Percentiles rank a stretch among this genome's conserved stretches.
These are phyloP conservation scores for Unio pictorum DNA, from an alignment of 2,888 invertebrate species.

Conservation along the genomic window DNA sequence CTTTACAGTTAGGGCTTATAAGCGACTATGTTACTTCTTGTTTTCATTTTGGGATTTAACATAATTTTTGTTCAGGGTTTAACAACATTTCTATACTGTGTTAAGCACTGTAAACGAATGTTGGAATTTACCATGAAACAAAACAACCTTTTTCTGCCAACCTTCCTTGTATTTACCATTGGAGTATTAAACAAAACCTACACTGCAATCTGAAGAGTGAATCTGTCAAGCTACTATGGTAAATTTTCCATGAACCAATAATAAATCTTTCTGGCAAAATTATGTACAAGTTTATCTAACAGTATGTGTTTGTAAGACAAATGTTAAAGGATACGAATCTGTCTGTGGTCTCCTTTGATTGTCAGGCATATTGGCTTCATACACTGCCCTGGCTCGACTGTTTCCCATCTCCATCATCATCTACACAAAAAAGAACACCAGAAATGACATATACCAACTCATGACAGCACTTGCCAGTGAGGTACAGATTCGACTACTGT, in stretches of 20 bases:
- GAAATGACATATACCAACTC: neutral
- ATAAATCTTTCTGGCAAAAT: neutral
- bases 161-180: no score
- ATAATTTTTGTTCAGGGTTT: no score
- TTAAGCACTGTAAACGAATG: no score
- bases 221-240: neutral
- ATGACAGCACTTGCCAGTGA: no score
- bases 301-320: neutral
- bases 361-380: slow-evolving; percentile 97
- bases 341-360: slow-evolving; percentile 91
- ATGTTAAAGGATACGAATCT: slow-evolving; percentile 73
- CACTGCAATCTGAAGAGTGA: neutral
- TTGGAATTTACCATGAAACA: no score
- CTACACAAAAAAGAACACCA: slow-evolving; percentile 66
- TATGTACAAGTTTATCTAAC: neutral
- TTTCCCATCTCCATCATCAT: slow-evolving; percentile 98
- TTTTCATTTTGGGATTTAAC: no score
- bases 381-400: slow-evolving; percentile 92
- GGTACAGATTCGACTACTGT: no score
- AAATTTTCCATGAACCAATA: neutral
- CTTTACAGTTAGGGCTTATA: no score
- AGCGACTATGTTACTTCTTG: no score
- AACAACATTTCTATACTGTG: no score
- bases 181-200: neutral
- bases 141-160: no score